These are phyloP conservation scores for Gorsachius goisagi DNA, from an alignment of 2,113 vertebrate species.

Conservation along the genomic window DNA sequence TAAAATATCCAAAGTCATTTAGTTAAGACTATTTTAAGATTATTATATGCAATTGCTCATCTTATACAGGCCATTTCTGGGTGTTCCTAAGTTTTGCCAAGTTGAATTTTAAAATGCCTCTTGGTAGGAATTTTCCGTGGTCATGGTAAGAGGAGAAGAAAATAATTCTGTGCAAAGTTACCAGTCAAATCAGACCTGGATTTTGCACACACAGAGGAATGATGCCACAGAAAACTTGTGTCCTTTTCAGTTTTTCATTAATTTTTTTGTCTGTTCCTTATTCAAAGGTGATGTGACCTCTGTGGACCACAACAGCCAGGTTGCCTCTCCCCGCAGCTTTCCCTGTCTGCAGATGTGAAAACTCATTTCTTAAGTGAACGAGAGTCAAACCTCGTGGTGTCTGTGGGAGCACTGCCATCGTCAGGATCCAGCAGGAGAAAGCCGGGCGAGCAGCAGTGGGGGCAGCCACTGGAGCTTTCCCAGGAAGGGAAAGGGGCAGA, in stretches of 20 bases:
- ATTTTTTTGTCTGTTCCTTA: background rate
- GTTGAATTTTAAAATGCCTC: background rate
- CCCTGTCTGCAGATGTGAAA: background rate
- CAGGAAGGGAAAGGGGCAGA: background rate
- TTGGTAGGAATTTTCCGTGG: background rate
- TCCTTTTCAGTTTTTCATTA: background rate
- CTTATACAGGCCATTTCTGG: background rate
- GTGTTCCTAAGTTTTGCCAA: background rate
- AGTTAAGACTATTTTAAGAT: background rate
- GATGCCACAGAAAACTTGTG: background rate
- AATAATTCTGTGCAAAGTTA: background rate
- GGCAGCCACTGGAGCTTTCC: background rate
- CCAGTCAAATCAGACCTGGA: background rate
- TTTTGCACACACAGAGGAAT: background rate
- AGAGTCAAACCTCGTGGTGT: background rate
- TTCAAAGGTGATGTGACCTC: background rate
- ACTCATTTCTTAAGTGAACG: background rate
- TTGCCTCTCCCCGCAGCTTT: background rate
- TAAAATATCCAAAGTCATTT: background rate
- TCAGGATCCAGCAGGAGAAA: background rate
- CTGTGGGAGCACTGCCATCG: background rate
- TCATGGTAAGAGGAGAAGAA: background rate
- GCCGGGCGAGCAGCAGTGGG: background rate
- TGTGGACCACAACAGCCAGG: background rate
- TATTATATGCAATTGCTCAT: background rate